Base-by-base conservation (phyloP, 2,888 invertebrate genomes). In the Patella ulyssiponensis region DNA sequence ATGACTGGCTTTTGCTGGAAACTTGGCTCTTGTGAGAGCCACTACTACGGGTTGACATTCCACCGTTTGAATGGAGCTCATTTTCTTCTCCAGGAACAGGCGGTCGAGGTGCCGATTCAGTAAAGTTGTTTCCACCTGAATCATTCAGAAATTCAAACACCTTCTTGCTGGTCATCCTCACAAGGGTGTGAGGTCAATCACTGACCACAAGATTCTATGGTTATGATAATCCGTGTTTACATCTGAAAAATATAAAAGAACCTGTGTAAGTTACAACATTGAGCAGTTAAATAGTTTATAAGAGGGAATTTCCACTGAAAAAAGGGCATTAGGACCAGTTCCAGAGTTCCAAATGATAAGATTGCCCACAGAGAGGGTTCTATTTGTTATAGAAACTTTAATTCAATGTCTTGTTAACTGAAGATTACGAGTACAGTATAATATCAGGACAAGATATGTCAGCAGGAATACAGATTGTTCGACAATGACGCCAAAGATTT, bases 41-140 rank as follows among this genome's bases (percentile, higher is more conserved):
- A 78, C 88, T 88, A 80, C 89, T 90, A 71, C 85, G 81, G 27
- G 89, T 90, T 51, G 90, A 90, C 81, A 87, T 87, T 15, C 91
- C 90, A 52, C 89, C 90, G 85, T 89, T 90, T 27, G 89, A 89
- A 76, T 88, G 87, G 20, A 87, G 86, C 78, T 91, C 91, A 86
- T 90, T 91, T 82, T 91, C 91, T 81, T 91, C 91, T 51, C 91
- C 91, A 23, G 89, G 90, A 12, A 91, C 90, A 44, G 91, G 91
- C 23, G 91, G 91, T 15, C 91, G 83, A 17, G 90, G 89, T 64
- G 90, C 88, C 44, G 87, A 87, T 78, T 90, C 90, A 52, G 89
- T 88, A 80, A 91, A 91, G 79, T 89, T 90, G 81, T 86, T 88
- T 71, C 89, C 89, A 76, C 88, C 89, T 69, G 88, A 88, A 82